Conservation (phyloP, 2,113 vertebrate species). For the Oncorhynchus masou region DNA sequence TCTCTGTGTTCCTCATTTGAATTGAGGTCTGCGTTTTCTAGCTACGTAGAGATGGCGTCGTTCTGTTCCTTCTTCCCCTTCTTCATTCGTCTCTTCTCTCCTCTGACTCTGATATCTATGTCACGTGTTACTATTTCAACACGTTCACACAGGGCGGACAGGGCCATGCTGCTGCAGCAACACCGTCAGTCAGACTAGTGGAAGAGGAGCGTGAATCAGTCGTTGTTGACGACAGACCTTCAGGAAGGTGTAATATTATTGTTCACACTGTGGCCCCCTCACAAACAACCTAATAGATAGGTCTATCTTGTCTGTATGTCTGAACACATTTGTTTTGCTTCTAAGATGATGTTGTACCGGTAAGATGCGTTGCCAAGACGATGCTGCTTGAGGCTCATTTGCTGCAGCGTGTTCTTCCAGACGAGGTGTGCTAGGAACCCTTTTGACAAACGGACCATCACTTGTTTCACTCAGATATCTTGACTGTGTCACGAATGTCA, state of each 20-base stretch:
- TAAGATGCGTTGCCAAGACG: slow-evolving; percentile 14
- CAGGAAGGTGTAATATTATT: slow-evolving; percentile 31
- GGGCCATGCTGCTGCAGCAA: slow-evolving; percentile 19
- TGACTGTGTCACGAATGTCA: too few species aligned
- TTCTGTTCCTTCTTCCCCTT: neutral
- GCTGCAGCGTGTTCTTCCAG: slow-evolving; percentile 10
- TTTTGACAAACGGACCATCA: neutral
- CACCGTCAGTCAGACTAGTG: slow-evolving; percentile 43
- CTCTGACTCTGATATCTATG: slow-evolving; percentile 21
- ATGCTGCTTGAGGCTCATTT: slow-evolving; percentile 20
- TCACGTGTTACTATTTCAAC: slow-evolving; percentile 56
- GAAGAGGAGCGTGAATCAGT: slow-evolving; percentile 9
- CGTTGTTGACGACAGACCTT: slow-evolving; percentile 47
- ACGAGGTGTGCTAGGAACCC: neutral
- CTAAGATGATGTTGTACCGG: neutral
- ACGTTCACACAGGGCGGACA: slow-evolving; percentile 49
- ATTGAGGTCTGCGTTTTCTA: too few species aligned
- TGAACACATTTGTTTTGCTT: neutral
- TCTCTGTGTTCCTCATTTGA: neutral
- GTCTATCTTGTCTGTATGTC: neutral
- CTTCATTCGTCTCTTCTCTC: neutral
- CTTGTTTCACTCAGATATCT: too few species aligned
- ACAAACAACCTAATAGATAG: slow-evolving; percentile 29
- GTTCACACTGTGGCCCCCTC: slow-evolving; percentile 31
- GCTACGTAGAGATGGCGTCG: too few species aligned